These are phyloP conservation scores for Anastrepha obliqua DNA, from an alignment of 1,140 invertebrate genomes.

Conservation along the genomic window DNA sequence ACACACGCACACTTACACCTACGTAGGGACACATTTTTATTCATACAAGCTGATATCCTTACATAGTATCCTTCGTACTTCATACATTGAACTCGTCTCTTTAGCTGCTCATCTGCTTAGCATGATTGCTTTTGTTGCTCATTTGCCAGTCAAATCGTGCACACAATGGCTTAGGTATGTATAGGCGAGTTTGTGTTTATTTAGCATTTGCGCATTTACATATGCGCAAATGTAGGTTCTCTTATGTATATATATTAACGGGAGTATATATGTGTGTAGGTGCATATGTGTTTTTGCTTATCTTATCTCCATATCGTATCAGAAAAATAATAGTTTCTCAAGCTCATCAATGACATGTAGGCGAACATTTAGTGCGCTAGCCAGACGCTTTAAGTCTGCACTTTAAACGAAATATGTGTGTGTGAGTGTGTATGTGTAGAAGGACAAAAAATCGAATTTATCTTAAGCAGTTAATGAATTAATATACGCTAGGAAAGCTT, in stretches of 20 bases:
- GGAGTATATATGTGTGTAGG: not conserved
- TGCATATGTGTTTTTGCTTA: not conserved
- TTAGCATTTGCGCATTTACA: not conserved
- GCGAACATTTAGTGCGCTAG: not conserved
- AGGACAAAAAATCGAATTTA: too few relatives aligned
- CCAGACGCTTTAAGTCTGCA: not conserved
- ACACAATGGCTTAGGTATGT: constrained; percentile 27
- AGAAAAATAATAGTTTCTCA: too few relatives aligned
- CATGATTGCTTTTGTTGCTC: constrained; percentile 49
- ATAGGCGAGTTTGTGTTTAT: not conserved
- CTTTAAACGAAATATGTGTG: not conserved
- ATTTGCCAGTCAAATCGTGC: constrained; percentile 35
- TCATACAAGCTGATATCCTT: not conserved
- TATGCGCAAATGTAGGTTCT: not conserved
- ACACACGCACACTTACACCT: not conserved
- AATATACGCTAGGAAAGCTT: too few relatives aligned
- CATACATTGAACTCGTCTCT: not conserved
- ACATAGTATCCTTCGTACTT: constrained; percentile 1
- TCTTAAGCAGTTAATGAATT: too few relatives aligned
- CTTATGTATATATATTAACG: too few relatives aligned
- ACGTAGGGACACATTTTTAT: not conserved
- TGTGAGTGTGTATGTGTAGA: too few relatives aligned
- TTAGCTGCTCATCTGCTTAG: constrained; percentile 52
- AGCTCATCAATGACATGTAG: not conserved
- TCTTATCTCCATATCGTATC: too few relatives aligned